Conservation (phyloP, 2,113 vertebrate species). For the Carassius auratus region DNA sequence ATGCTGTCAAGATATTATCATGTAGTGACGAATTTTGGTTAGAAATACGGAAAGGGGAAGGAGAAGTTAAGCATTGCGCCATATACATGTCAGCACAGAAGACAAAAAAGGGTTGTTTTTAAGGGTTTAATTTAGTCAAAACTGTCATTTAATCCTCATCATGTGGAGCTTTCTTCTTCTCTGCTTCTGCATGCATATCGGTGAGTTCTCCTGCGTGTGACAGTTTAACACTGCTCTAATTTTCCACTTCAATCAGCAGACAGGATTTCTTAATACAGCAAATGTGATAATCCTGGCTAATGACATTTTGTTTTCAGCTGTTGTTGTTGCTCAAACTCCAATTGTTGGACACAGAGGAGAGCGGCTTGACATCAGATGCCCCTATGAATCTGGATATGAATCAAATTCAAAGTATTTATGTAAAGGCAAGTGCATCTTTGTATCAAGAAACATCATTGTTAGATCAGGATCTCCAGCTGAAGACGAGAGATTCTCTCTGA, state of each 20-base stretch:
- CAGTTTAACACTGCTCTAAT: background rate
- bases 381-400: conserved; percentile 23
- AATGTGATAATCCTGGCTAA: background rate
- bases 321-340: background rate
- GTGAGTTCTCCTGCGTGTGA: background rate
- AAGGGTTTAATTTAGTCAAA: background rate
- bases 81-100: background rate
- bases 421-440: conserved; percentile 51
- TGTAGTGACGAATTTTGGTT: background rate
- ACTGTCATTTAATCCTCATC: background rate
- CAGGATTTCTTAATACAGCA: background rate
- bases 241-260: background rate
- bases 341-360: conserved; percentile 12
- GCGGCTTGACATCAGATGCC: conserved; percentile 45
- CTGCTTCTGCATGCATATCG: background rate
- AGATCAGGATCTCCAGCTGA: conserved; percentile 8
- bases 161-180: background rate
- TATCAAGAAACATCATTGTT: background rate
- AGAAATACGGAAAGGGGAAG: too few relatives aligned
- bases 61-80: background rate
- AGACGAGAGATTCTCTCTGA: conserved; percentile 58
- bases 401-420: conserved; percentile 59
- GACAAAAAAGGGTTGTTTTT: background rate
- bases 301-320: background rate
- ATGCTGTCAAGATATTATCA: background rate